Evolutionary conservation across 2,113 vertebrate genomes (phyloP).

Genomic region (Melanerpes aurifrons): DNA sequence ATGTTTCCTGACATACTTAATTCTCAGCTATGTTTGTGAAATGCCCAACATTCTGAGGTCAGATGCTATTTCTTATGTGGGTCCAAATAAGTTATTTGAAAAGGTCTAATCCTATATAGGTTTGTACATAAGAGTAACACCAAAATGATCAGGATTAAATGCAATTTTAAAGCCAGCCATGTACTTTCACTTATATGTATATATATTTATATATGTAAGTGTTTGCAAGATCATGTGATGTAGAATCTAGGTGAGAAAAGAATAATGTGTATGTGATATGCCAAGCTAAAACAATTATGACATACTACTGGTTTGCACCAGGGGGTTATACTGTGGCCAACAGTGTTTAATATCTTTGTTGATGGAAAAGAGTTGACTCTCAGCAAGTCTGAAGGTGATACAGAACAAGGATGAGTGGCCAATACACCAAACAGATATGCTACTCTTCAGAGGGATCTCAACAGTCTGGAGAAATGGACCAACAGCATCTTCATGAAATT

Average conservation of each 20-base stretch:
- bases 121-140: background rate
- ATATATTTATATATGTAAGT: background rate
- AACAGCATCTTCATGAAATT: background rate
- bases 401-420: background rate
- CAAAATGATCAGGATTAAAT: background rate
- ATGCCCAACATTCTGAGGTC: slow-evolving; percentile 21
- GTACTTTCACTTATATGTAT: background rate
- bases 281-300: background rate
- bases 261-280: background rate
- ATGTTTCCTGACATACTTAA: slow-evolving; percentile 32
- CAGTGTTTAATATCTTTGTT: background rate
- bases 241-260: background rate
- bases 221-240: background rate
- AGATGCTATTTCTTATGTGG: slow-evolving; percentile 24
- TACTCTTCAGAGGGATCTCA: background rate
- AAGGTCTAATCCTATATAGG: slow-evolving; percentile 15
- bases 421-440: no score
- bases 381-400: background rate
- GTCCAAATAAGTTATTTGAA: slow-evolving; percentile 49
- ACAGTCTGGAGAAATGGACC: background rate
- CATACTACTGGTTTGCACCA: background rate
- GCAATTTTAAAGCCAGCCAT: background rate
- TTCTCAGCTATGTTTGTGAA: slow-evolving; percentile 32
- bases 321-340: background rate
- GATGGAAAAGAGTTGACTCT: background rate